phyloP scores from a whole-genome alignment of 1,140 invertebrate genomes.

The Ridgeia piscesae region DNA sequence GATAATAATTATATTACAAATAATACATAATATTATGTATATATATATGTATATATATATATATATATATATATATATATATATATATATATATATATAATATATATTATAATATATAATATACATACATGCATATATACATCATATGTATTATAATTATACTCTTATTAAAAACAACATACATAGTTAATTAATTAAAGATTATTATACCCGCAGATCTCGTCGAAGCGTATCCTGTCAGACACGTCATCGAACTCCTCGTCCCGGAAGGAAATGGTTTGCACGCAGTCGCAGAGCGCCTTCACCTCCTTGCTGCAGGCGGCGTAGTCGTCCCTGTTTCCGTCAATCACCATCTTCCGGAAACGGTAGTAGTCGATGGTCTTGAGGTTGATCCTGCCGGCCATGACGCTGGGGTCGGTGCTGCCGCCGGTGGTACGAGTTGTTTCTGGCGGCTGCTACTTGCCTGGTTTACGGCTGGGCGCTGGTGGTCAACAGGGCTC shows the following conservation, averaged over 20 bases:
- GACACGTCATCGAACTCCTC: conserved; percentile 29
- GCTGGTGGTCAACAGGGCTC: not conserved
- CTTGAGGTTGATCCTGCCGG: conserved; percentile 27
- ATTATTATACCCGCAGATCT: conserved; percentile 18
- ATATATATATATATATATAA: too few relatives aligned
- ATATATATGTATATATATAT: too few relatives aligned
- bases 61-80: too few relatives aligned
- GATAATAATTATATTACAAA: too few relatives aligned
- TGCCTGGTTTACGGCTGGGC: not conserved
- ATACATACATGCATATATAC: too few relatives aligned
- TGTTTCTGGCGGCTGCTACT: too few relatives aligned
- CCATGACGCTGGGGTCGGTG: not conserved
- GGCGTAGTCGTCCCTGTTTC: conserved; percentile 27
- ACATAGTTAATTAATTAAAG: too few relatives aligned
- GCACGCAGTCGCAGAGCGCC: conserved; percentile 24
- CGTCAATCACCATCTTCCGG: conserved; percentile 30
- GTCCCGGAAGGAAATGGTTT: conserved; percentile 28
- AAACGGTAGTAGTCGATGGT: conserved; percentile 33
- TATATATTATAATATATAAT: too few relatives aligned
- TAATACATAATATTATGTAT: too few relatives aligned
- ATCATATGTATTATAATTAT: too few relatives aligned
- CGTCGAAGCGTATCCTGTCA: conserved; percentile 26
- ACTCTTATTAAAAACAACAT: too few relatives aligned
- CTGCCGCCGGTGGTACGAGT: not conserved
- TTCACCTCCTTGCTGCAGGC: conserved; percentile 31